Percentiles rank a stretch among this genome's conserved stretches.
Conservation (phyloP, 2,888 invertebrate species). For the Drosophila tripunctata region DNA sequence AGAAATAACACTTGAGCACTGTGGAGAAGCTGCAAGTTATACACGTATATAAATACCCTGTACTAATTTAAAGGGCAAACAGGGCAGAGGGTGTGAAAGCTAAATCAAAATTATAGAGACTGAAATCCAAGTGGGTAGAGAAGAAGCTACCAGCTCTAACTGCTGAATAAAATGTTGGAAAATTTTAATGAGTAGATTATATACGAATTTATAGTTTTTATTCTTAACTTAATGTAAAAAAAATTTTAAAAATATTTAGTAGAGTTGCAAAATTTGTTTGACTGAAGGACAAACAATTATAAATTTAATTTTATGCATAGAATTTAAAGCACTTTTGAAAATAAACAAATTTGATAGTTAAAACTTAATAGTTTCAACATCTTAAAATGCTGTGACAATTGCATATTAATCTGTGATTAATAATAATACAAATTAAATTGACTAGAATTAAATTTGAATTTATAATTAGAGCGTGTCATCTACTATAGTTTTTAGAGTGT, state of each 20-base stretch:
- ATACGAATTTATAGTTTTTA: too few relatives aligned
- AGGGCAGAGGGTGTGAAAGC: too few relatives aligned
- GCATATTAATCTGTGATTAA: not conserved
- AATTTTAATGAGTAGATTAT: too few relatives aligned
- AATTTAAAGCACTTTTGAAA: not conserved
- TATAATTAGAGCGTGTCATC: not conserved
- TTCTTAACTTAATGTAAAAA: too few relatives aligned
- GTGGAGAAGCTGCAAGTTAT: slow-evolving; percentile 52
- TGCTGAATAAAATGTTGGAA: too few relatives aligned
- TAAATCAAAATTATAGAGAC: too few relatives aligned
- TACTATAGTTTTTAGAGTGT: not conserved
- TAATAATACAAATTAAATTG: not conserved
- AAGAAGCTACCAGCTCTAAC: too few relatives aligned
- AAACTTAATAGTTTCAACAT: not conserved
- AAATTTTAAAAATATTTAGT: too few relatives aligned
- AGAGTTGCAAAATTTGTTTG: too few relatives aligned
- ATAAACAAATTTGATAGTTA: not conserved
- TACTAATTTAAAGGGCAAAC: not conserved
- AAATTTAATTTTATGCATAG: not conserved
- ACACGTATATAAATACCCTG: slow-evolving; percentile 12
- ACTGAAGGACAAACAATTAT: too few relatives aligned
- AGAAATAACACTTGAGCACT: slow-evolving; percentile 71
- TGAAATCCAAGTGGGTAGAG: too few relatives aligned
- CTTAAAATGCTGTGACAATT: not conserved
- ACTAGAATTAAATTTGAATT: not conserved